phyloP scores from a whole-genome alignment of 2,113 vertebrate species.

The Eretmochelys imbricata region DNA sequence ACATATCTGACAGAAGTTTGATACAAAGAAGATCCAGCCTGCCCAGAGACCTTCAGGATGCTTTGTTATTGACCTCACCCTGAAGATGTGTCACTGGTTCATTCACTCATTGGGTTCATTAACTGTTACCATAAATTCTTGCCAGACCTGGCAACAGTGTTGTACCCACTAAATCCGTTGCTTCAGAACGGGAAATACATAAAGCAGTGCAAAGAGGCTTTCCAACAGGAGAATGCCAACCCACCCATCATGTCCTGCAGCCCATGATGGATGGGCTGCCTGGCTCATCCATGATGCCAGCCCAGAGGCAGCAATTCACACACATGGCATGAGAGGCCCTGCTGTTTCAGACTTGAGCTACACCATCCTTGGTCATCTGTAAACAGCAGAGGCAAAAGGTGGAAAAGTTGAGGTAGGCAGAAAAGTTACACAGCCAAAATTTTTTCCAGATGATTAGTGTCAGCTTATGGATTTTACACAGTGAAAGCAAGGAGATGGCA shows the following conservation, averaged over 20 bases:
- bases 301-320: background rate
- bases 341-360: background rate
- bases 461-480: background rate
- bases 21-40: background rate
- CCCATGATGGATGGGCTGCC: background rate
- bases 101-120: background rate
- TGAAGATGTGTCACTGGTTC: background rate
- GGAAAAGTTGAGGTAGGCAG: background rate
- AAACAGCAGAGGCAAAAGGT: background rate
- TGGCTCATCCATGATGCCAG: background rate
- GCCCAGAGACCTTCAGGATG: background rate
- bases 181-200: background rate
- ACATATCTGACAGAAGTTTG: background rate
- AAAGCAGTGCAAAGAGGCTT: background rate
- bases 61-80: background rate
- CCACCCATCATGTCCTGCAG: background rate
- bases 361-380: background rate
- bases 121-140: background rate
- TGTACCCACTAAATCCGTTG: background rate
- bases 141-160: background rate
- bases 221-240: background rate
- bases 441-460: background rate
- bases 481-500: background rate
- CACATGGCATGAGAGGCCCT: background rate
- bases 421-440: background rate